Conservation (phyloP, 2,797 vertebrate species). For the Carcharodon carcharias region DNA sequence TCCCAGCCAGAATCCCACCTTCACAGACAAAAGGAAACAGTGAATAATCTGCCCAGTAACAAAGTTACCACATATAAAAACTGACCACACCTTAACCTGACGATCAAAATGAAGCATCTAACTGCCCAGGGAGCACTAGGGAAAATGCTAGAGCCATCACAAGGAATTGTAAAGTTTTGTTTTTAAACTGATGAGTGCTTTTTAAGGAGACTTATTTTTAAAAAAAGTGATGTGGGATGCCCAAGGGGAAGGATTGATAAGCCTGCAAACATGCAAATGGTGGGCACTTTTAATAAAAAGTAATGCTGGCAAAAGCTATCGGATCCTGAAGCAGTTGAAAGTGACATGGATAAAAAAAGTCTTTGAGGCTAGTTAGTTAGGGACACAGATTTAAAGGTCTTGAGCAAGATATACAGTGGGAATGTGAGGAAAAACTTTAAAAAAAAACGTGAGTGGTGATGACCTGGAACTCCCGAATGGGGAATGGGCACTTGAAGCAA, state of each 20-base stretch:
- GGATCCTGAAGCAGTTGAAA: not conserved
- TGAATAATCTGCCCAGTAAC: not conserved
- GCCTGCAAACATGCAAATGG: not conserved
- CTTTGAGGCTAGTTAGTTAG: not conserved
- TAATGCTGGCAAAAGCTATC: not conserved
- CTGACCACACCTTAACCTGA: not conserved
- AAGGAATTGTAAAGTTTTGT: too few species aligned
- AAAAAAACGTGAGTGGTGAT: too few species aligned
- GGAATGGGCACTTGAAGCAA: too few species aligned
- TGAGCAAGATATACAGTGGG: too few species aligned
- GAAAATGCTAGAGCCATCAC: not conserved
- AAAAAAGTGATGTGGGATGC: not conserved
- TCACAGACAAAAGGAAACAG: slow-evolving; percentile 28
- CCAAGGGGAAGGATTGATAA: not conserved
- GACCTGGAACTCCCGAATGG: too few species aligned
- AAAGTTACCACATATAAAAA: not conserved
- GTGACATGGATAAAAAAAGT: not conserved
- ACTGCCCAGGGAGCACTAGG: not conserved
- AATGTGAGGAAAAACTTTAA: too few species aligned
- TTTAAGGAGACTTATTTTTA: not conserved
- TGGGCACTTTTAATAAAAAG: not conserved
- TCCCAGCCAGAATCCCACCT: slow-evolving; percentile 84
- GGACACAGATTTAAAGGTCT: too few species aligned
- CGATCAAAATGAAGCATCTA: not conserved
- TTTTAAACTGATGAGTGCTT: too few species aligned